Base-by-base conservation (phyloP, 2,113 vertebrate genomes). In the Dicerorhinus sumatrensis region DNA sequence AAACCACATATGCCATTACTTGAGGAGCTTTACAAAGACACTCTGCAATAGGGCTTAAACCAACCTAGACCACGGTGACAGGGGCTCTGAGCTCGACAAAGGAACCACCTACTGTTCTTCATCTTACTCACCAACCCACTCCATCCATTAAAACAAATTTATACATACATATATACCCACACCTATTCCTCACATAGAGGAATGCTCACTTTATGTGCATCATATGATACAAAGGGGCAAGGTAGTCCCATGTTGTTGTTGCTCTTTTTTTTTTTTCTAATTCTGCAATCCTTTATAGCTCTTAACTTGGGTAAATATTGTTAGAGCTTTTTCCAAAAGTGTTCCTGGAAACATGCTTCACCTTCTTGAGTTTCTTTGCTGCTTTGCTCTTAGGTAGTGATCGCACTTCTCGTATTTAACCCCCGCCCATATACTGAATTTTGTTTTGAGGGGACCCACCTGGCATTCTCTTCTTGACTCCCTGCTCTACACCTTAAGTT, bases 221-320 rank as follows among this genome's bases (percentile, higher is more conserved):
- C 20, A 16, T 9, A 46, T 3, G 20, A 89, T 23, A 8, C 62
- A 51, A 89, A 46, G n/a, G 9, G 17, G 17, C 11, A 48, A 88
- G 31, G 51, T 0, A 13, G 20, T 8, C 67, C 25, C 31, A 77
- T 14, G 5, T 48, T 11, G 2, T 56, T 48, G 21, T 58, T 48
- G 9, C 11, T 48, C 10, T 48, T 48, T 20, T 8, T 58, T 25
- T 33, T 42, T 42, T 13, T 42, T 12, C 46, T 48, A 54, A 70
- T 84, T 92, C 58, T 77, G 60, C 82, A 92, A 48, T 63, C 20
- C 25, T 51, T 70, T 8, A 56, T 17, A 58, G 5, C 16, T 82
- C 88, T 96, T 51, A 36, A 79, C 87, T 79, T 63, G 39, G 54
- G 82, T 90, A 58, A 73, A 86, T 90, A 58, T 21, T 80, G 21